Evolutionary conservation across 2,888 invertebrate species (phyloP), one percentile per base, ranked within the genome.

Genomic region (Carterocephalus palaemon): DNA sequence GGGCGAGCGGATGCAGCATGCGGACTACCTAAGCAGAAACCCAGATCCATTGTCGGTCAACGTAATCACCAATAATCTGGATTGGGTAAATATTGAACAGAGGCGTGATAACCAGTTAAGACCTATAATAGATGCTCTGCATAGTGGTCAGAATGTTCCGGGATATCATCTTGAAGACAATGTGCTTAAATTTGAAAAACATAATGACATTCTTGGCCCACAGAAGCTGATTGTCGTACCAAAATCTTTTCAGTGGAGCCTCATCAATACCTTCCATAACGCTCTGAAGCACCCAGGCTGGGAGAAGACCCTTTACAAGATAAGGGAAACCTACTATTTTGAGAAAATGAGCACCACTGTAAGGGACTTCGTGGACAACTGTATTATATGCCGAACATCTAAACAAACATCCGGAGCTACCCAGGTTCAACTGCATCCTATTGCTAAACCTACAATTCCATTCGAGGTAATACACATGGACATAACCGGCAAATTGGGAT

Each of bases 391-490:
- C 41, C 59, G 53, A 49, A 16, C 61, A 2, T 52, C 67, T 0
- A 71, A 70, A 43, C 51, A 58, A 4, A 19, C 15, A 5, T 57
- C 62, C 0, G 70, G 70, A 2, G 56, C 52, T 29, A 10, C 48
- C 5, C 64, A 62, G 34, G 56, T 49, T 7, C 49, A 56, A 29
- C 12, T 70, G 1, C 67, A 71, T 31, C 59, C 68, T 0, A 69
- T 67, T 2, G 65, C 65, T 0, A 73, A 67, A 47, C 16, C 43
- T 0, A 6, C 36, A 2, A 46, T 53, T 5, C 53, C 53, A 0
- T 67, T 62, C 60, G 62, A 67, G 32, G 67, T 64, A 0, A 6
- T 66, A 1, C 67, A 68, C 29, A 47, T 64, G 0, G 65, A 67
- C 29, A 40, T 51, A 0, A 52, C 57, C 3, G 56, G 61, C 0